Evolutionary conservation across 2,888 invertebrate species (phyloP).

Genomic region (Halictus ligatus): DNA sequence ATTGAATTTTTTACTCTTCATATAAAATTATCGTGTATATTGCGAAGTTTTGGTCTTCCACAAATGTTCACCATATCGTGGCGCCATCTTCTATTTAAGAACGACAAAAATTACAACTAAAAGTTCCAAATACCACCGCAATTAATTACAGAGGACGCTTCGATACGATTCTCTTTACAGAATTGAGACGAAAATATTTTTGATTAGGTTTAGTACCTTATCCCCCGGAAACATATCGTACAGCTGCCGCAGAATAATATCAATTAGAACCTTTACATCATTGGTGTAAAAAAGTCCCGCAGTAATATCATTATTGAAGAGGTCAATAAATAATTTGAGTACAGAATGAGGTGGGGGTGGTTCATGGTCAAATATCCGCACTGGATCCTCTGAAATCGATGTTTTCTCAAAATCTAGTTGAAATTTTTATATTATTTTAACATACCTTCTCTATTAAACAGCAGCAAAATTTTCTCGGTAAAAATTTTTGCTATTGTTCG

Average conservation of each 20-base stretch:
- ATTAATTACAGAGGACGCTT: background rate
- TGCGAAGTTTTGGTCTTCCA: background rate
- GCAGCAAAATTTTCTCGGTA: slow-evolving; percentile 94
- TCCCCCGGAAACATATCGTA: slow-evolving; percentile 96
- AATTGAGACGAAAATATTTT: background rate
- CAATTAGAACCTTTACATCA: slow-evolving; percentile 96
- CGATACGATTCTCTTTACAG: background rate
- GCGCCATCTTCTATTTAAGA: background rate
- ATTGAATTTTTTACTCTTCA: background rate
- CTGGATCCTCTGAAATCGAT: slow-evolving; percentile 91
- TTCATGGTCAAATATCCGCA: slow-evolving; percentile 93
- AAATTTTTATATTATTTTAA: background rate
- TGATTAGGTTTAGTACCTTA: slow-evolving; percentile 85
- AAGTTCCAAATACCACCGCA: background rate
- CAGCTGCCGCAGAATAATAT: slow-evolving; percentile 95
- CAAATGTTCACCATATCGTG: background rate
- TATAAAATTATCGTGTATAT: background rate
- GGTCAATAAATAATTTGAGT: slow-evolving; percentile 94
- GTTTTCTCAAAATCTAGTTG: background rate
- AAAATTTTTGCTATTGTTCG: slow-evolving; percentile 92
- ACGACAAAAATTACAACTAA: background rate
- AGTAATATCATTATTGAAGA: slow-evolving; percentile 92
- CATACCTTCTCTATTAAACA: slow-evolving; percentile 95
- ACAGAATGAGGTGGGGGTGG: slow-evolving; percentile 93
- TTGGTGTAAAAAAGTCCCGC: slow-evolving; percentile 97